Base-by-base conservation (phyloP, 2,113 vertebrate species). In the Nycticorax nycticorax region DNA sequence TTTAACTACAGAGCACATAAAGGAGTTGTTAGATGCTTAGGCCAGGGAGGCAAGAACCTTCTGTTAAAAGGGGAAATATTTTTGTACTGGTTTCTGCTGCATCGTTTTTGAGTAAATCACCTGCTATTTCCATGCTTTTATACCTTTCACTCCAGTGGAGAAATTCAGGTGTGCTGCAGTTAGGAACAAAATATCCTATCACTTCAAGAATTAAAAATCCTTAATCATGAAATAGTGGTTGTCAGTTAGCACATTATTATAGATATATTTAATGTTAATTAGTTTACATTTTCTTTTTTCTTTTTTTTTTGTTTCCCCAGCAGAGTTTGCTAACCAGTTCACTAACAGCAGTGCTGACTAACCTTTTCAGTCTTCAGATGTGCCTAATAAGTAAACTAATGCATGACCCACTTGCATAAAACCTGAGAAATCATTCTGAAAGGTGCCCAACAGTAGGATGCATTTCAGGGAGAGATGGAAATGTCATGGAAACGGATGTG, bases 1-100 rank as follows among this genome's bases (percentile, higher is more conserved):
- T 76, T 97, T 89, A 77, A 91, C 88, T 96, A 45, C 72, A 92
- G 82, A 96, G 76, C 64, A 64, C 68, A 88, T 66, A 85, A 67
- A 94, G 47, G 84, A 95, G 26, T 53, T 94, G 78, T 77, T 95
- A 69, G 52, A 89, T 28, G 43, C 56, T 92, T 93, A 93, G 90
- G 47, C 67, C 50, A 67, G 68, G 75, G 66, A 93, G 69, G 75
- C 41, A 72, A 64, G 56, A 84, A 59, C 60, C 86, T 97, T 41
- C 22, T 93, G 62, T 88, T 95, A 66, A n/a, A 67, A 30, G 67
- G 85, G 48, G 45, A 41, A 74, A 21, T 86, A 47, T 69, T 88
- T 94, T 84, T 68, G 5, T 41, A 20, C 60, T 84, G 57, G 16
- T 67, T 85, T 79, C 50, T 81, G 74, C 86, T 88, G 62, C 52